phyloP scores from a whole-genome alignment of 2,888 invertebrate species.

The Octonoba sinensis region DNA sequence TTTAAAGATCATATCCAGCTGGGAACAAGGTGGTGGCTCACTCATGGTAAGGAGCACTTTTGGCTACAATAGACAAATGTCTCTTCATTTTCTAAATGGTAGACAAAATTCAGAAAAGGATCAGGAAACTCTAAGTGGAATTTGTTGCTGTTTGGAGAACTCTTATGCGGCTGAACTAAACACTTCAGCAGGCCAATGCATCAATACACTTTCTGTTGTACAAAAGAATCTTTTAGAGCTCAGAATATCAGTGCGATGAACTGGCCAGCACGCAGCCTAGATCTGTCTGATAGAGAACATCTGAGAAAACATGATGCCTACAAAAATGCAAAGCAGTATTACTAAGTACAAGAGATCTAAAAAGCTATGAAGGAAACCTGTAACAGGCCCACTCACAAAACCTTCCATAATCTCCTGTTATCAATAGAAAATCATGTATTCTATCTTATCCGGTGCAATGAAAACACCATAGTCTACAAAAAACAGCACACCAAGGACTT shows the following conservation, averaged over 20 bases:
- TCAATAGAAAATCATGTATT: no score
- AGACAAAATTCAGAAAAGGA: not conserved
- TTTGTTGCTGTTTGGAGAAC: no score
- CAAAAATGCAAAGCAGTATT: not conserved
- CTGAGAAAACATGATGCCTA: not conserved
- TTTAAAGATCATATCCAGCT: not conserved
- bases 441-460: not conserved
- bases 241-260: not conserved
- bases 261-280: no score
- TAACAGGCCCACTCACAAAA: not conserved
- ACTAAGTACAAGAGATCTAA: no score
- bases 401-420: not conserved
- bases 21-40: not conserved
- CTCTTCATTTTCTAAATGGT: not conserved
- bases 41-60: not conserved
- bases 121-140: not conserved
- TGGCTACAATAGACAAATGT: not conserved
- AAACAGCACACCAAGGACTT: no score
- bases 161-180: not conserved
- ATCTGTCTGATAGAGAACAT: no score
- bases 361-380: not conserved
- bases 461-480: no score
- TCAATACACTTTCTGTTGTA: not conserved
- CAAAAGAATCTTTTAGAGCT: not conserved
- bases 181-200: not conserved